phyloP scores from a whole-genome alignment of 2,113 vertebrate genomes.

The Nyctereutes procyonoides region DNA sequence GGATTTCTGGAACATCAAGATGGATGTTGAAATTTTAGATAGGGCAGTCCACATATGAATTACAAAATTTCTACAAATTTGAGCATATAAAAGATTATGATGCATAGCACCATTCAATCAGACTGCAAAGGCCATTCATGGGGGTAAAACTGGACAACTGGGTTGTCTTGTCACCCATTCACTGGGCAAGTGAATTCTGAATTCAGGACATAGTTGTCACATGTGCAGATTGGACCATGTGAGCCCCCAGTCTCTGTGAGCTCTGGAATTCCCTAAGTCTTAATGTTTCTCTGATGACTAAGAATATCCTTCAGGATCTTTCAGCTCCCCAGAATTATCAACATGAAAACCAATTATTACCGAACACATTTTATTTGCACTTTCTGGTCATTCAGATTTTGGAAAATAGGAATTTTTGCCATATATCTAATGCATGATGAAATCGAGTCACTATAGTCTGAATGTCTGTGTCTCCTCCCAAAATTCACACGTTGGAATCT shows the following conservation, averaged over 20 bases:
- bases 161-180: not conserved
- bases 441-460: not conserved
- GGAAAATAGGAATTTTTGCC: not conserved
- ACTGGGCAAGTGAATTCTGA: not conserved
- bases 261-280: not conserved
- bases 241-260: not conserved
- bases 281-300: slow-evolving; percentile 1
- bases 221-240: not conserved
- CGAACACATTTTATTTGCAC: slow-evolving; percentile 14
- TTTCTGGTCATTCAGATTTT: slow-evolving; percentile 35
- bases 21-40: not conserved
- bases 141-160: not conserved
- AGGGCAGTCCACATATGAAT: not conserved
- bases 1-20: not conserved
- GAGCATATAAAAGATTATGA: not conserved
- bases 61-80: not conserved
- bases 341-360: not conserved
- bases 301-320: not conserved
- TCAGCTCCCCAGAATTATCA: not conserved
- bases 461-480: not conserved
- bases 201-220: not conserved
- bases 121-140: not conserved
- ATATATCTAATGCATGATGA: not conserved
- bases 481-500: not conserved
- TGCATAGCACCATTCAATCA: not conserved